Percentiles rank a stretch among this genome's conserved stretches.
Conservation (phyloP, 2,888 invertebrate species). For the Diachrysia chrysitis region DNA sequence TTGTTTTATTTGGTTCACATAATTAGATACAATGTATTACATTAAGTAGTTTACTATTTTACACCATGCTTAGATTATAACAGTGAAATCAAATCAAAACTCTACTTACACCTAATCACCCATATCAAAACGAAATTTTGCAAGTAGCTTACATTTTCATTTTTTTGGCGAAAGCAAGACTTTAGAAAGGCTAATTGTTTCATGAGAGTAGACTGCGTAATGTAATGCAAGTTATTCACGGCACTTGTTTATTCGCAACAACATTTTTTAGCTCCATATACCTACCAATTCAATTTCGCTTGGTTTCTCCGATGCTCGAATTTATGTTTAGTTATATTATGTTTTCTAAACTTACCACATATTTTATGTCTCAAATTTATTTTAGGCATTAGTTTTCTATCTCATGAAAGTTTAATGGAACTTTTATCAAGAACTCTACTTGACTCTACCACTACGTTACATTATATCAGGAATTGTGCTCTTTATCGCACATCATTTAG, state of each 20-base stretch:
- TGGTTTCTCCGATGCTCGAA: conserved; percentile 12
- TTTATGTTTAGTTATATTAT: too few relatives aligned
- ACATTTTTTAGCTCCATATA: conserved; percentile 53
- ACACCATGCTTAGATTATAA: too few relatives aligned
- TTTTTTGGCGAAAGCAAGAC: conserved; percentile 73
- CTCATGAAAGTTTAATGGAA: conserved; percentile 7
- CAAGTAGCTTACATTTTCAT: conserved; percentile 60
- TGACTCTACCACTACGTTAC: background rate
- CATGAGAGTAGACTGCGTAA: conserved; percentile 66
- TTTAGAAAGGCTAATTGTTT: conserved; percentile 76
- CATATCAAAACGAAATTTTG: conserved; percentile 58
- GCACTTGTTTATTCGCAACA: conserved; percentile 65
- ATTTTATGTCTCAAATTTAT: too few relatives aligned
- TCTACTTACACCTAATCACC: conserved; percentile 40
- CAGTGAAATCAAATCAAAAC: conserved; percentile 30
- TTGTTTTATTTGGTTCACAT: too few relatives aligned
- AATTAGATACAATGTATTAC: too few relatives aligned
- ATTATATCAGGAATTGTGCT: conserved; percentile 1
- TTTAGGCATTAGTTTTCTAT: conserved; percentile 5
- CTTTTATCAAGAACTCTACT: background rate
- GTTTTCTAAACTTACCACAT: too few relatives aligned
- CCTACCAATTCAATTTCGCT: conserved; percentile 23
- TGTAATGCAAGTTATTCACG: conserved; percentile 72
- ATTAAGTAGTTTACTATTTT: too few relatives aligned
- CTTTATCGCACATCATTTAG: conserved; percentile 1